phyloP scores from a whole-genome alignment of 2,797 vertebrate species.

The Amphiprion clarkii region DNA sequence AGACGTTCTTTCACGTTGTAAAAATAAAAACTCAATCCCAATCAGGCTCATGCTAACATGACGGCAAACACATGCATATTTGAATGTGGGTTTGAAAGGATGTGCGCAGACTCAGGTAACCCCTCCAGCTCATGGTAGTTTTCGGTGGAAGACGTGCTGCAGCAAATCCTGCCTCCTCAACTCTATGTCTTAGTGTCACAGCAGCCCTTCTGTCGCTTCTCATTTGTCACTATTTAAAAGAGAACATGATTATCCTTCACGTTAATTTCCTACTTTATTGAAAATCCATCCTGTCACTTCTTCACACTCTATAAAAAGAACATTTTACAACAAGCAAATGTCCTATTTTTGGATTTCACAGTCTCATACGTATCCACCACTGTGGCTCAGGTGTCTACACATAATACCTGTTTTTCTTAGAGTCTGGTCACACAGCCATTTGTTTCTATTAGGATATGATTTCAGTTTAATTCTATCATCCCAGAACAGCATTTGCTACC shows the following conservation, averaged over 20 bases:
- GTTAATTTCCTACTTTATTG: conserved; percentile 33
- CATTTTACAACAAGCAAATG: conserved; percentile 3
- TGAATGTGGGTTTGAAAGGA: neutral
- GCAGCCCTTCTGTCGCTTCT: conserved; percentile 41
- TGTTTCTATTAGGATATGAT: neutral
- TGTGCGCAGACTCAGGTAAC: conserved; percentile 40
- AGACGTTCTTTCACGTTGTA: conserved; percentile 40
- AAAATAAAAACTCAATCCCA: neutral
- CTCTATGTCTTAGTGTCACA: conserved; percentile 39
- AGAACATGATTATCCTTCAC: conserved; percentile 46
- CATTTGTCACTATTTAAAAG: conserved; percentile 49
- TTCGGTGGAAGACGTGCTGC: conserved; percentile 11
- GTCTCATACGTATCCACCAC: neutral
- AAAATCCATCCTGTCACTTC: conserved; percentile 9
- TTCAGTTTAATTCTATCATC: neutral
- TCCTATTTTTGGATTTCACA: conserved; percentile 5
- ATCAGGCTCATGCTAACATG: conserved; percentile 1
- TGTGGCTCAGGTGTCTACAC: neutral
- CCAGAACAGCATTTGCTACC: conserved; percentile 17
- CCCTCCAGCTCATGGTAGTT: conserved; percentile 23
- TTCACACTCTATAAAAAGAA: neutral
- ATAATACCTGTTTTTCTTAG: neutral
- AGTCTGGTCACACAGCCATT: conserved; percentile 6
- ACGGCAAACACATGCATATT: conserved; percentile 21
- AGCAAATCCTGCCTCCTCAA: conserved; percentile 35